Evolutionary conservation across 2,113 vertebrate species (phyloP).

Genomic region (Hypocryptadius cinnamomeus): DNA sequence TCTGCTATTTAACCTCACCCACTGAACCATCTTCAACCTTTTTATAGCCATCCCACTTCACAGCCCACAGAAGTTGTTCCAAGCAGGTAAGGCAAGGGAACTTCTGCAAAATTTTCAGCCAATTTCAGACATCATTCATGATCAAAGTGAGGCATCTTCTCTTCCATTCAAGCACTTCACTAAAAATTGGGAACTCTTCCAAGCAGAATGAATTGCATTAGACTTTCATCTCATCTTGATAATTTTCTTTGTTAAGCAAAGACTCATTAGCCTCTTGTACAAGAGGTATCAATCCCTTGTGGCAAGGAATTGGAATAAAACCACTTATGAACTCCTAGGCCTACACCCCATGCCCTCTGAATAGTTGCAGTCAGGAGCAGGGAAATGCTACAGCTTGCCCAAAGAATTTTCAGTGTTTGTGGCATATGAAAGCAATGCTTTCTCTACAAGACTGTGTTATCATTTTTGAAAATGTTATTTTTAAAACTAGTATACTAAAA

Average conservation of each 20-base stretch:
- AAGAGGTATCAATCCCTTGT: not conserved
- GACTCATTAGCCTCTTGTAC: conserved; percentile 26
- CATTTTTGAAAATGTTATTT: not conserved
- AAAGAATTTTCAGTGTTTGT: not conserved
- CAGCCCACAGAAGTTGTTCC: not conserved
- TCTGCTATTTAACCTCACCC: not conserved
- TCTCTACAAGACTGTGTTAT: not conserved
- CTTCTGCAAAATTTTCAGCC: not conserved
- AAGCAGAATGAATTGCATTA: conserved; percentile 9
- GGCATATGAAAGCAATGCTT: conserved; percentile 16
- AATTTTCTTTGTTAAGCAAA: conserved; percentile 36
- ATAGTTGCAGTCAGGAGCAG: not conserved
- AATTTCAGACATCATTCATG: not conserved
- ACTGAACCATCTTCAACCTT: not conserved
- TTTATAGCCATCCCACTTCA: not conserved
- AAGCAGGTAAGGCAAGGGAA: not conserved
- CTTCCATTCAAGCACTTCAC: not conserved
- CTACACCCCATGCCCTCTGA: not conserved
- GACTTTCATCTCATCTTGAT: conserved; percentile 17
- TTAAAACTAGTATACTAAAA: conserved; percentile 8
- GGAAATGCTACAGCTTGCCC: not conserved
- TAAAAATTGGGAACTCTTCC: not conserved
- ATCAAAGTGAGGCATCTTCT: not conserved
- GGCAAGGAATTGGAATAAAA: conserved; percentile 14
- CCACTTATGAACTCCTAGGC: not conserved